Conservation (phyloP, 2,888 invertebrate genomes). For the Drosophila subsilvestris region DNA sequence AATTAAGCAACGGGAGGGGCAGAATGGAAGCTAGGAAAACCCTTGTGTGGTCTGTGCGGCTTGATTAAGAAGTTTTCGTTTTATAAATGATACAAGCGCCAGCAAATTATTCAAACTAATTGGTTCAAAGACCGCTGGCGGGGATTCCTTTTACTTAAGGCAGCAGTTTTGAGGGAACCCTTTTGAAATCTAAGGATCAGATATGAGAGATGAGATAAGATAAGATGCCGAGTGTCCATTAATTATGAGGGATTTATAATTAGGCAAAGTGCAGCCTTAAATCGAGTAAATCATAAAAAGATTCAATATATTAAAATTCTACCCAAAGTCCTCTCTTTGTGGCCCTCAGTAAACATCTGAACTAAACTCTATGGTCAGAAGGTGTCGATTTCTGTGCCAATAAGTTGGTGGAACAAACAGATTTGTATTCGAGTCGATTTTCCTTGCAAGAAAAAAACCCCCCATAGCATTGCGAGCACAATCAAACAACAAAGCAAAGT, state of each 20-base stretch:
- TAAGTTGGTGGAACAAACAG: background rate
- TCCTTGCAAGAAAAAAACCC: too few relatives aligned
- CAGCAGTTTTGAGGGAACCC: background rate
- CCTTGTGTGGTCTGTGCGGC: conserved; percentile 39
- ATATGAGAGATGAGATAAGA: background rate
- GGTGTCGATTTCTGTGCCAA: background rate
- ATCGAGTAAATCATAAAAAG: background rate
- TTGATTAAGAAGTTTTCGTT: conserved; percentile 41
- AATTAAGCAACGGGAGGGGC: conserved; percentile 45
- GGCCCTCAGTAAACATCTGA: too few relatives aligned
- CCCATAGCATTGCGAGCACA: background rate
- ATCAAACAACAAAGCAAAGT: background rate
- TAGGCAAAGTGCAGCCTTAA: background rate
- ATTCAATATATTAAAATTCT: too few relatives aligned
- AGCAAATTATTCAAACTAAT: conserved; percentile 44
- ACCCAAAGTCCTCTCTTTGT: too few relatives aligned
- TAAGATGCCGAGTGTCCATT: background rate
- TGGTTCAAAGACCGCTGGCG: conserved; percentile 30
- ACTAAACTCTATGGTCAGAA: background rate
- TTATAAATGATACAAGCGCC: conserved; percentile 47
- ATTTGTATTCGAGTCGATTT: background rate
- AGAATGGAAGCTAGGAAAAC: conserved; percentile 18
- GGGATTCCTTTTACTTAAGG: conserved; percentile 17
- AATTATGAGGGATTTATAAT: background rate
- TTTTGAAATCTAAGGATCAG: conserved; percentile 13